phyloP scores from a whole-genome alignment of 2,113 vertebrate species.

The Pandion haliaetus region DNA sequence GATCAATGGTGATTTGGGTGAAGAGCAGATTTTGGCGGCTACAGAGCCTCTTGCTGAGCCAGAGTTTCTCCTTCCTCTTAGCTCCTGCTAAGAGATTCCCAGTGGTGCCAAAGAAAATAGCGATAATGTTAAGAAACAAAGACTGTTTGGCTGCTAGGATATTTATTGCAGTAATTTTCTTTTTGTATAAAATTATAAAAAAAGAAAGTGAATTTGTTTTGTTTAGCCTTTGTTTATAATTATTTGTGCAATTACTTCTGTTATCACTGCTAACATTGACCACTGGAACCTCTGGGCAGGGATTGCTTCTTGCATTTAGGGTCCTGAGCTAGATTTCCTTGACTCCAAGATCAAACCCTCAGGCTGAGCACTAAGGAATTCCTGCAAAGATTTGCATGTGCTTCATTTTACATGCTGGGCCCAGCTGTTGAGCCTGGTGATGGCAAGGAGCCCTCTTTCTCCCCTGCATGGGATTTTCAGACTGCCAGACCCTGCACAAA shows the following conservation, averaged over 20 bases:
- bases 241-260: not conserved
- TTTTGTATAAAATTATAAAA: not conserved
- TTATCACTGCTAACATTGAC: not conserved
- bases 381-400: conserved; percentile 23
- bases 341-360: not conserved
- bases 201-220: not conserved
- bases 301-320: not conserved
- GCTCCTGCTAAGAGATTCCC: not conserved
- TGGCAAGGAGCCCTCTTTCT: conserved; percentile 42
- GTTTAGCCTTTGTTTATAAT: conserved; percentile 27
- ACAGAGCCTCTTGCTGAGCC: not conserved
- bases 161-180: conserved; percentile 41
- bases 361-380: not conserved
- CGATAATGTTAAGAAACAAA: conserved; percentile 55
- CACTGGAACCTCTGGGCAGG: not conserved
- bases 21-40: conserved; percentile 32
- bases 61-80: conserved; percentile 34
- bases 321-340: not conserved
- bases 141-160: conserved; percentile 15
- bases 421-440: conserved; percentile 39
- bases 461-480: conserved; percentile 27
- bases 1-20: not conserved
- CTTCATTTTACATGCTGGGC: conserved; percentile 37
- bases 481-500: conserved; percentile 23
- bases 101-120: conserved; percentile 67